Base-by-base conservation (phyloP, 2,888 invertebrate species). In the Shargacucullia verbasci region DNA sequence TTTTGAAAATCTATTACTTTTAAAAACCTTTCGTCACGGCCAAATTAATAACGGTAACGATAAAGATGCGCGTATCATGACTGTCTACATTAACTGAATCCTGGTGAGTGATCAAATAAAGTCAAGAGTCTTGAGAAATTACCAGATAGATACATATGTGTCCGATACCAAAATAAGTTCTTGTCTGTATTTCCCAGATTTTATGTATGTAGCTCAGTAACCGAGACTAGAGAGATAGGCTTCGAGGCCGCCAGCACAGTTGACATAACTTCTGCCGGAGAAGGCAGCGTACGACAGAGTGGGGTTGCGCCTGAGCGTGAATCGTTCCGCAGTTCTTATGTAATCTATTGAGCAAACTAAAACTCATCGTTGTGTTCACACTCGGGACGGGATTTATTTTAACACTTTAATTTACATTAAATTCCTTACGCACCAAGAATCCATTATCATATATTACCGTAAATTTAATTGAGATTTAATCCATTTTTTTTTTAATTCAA, bases 341-440 rank as follows among this genome's bases (percentile, higher is more conserved):
- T 79, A 86, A 87, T 66, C 64, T 67, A 79, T 86, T 87, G 84
- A 80, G 86, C 78, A 87, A 86, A 83, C 77, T 44, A 52, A 56
- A 47, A 66, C 49, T 49, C 63, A 33, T 66, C 50, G 47, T 55
- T 57, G 46, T 38, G 14, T 57, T 60, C 44, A 52, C 39, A 62
- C 41, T 29, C 14, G 3, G 9, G 9, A 40, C 27, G 13, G 13
- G 43, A 48, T 57, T 59, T 44, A 29, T 59, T 41, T 20, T 48
- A 58, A 39, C 31, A 45, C 29, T 29, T 15, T 11, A 49, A 44
- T 34, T 14, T 33, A 35, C 34, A 33, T 58, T 11, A 31, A 34
- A 49, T 40, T 7, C 37, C 40, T 37, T 10, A 13, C 4, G 13
- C 34, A 35, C 29, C 7, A 14, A 27, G 11, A 38, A 10, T 47